Base-by-base conservation (phyloP, 2,797 vertebrate species). In the Epinephelus malabaricus region DNA sequence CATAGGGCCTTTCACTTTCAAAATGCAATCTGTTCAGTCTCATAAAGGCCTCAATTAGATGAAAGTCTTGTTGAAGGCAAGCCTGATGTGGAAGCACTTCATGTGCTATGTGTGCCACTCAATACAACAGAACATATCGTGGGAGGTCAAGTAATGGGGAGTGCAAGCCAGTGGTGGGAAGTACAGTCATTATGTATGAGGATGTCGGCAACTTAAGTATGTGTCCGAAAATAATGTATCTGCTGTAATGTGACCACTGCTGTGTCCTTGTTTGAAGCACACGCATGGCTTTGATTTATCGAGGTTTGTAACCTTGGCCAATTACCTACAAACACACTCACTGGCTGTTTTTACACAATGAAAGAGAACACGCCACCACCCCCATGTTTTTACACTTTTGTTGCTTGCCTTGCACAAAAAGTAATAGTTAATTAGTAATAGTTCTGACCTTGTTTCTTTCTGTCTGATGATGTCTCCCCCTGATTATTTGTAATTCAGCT, bases 371-470 rank as follows among this genome's bases (percentile, higher is more conserved):
- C 70, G 59, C 65, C 73, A 66, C 46, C n/a, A n/a, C 59, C 70
- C 79, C 15, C 46, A 4, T 6, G 11, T 27, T 25, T n/a, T 47
- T 17, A 71, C 54, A 81, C 73, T 88, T 81, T 86, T 86, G 80
- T 84, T 93, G 91, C 90, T 92, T 91, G 85, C 84, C 73, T 94
- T 83, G 89, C 86, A 90, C 69, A 89, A 90, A 81, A 85, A 84
- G 73, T 76, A 83, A 63, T 61, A 82, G 71, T 85, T 89, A 88
- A 89, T 89, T 83, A 65, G 61, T 87, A 70, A 86, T 71, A 81
- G 78, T 81, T 83, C 47, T 88, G 87, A 93, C 91, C 91, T 93
- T 94, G 88, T 84, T 85, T 87, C 84, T 81, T 81, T 83, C 71
- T 2, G 6, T 83, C 64, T 76, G 64, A 88, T 83, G 84, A 89